Evolutionary conservation across 2,888 invertebrate genomes (phyloP).

Genomic region (Pristionchus japonicus): DNA sequence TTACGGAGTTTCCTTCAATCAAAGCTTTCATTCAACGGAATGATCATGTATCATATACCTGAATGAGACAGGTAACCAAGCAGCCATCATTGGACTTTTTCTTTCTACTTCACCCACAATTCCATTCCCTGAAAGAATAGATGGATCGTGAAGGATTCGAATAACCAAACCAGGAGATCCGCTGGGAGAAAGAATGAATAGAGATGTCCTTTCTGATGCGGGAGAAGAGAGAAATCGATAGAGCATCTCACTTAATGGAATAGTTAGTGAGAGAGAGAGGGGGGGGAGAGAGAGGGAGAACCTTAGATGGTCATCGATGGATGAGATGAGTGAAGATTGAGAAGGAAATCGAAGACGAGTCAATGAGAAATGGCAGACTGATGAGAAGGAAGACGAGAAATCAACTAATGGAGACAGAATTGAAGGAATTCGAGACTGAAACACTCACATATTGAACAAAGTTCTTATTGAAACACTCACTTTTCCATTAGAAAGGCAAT

Average conservation of each 20-base stretch:
- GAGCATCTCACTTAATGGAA: neutral
- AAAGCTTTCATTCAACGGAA: neutral
- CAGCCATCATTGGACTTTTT: slow-evolving; percentile 30
- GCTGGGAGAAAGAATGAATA: slow-evolving; percentile 39
- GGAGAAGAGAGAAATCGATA: slow-evolving; percentile 35
- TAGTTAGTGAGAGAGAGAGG: neutral
- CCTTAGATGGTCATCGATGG: slow-evolving; percentile 1
- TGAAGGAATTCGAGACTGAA: slow-evolving; percentile 29
- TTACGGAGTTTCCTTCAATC: neutral
- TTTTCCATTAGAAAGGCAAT: slow-evolving; percentile 43
- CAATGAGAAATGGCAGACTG: slow-evolving; percentile 33
- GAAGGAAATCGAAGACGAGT: slow-evolving; percentile 8
- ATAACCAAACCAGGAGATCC: neutral
- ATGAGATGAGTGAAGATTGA: neutral
- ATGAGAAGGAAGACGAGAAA: slow-evolving; percentile 32
- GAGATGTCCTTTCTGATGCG: slow-evolving; percentile 18
- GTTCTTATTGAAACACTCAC: neutral
- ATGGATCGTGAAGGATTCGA: too few relatives aligned
- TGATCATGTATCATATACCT: neutral
- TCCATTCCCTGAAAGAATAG: neutral
- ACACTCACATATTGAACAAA: neutral
- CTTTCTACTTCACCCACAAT: neutral
- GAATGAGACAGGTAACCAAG: slow-evolving; percentile 38
- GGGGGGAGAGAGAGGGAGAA: neutral
- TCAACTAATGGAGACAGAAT: slow-evolving; percentile 36